These are phyloP conservation scores for Halyomorpha halys DNA, from an alignment of 1,140 invertebrate genomes.

Conservation along the genomic window DNA sequence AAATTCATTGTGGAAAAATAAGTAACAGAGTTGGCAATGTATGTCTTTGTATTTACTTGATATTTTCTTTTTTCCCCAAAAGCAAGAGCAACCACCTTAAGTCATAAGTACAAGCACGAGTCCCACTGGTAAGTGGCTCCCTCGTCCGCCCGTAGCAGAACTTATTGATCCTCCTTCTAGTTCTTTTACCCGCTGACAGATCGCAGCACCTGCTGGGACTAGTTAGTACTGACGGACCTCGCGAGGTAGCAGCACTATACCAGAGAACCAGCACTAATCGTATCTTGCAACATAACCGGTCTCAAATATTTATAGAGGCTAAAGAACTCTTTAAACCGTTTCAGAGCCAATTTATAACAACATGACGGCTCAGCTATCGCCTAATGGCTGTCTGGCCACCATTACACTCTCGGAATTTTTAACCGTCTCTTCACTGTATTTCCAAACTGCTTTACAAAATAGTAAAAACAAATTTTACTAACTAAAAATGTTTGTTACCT, in stretches of 20 bases:
- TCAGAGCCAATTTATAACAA: slow-evolving; percentile 7
- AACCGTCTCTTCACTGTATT: too few relatives aligned
- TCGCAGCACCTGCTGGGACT: neutral
- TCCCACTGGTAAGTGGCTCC: neutral
- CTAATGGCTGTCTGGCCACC: slow-evolving; percentile 5
- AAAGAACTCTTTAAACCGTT: slow-evolving; percentile 9
- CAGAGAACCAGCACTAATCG: too few relatives aligned
- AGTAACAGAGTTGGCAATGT: too few relatives aligned
- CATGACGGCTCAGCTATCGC: slow-evolving; percentile 2
- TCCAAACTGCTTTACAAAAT: too few relatives aligned
- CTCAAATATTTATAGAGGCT: slow-evolving; percentile 12
- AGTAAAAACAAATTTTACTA: too few relatives aligned
- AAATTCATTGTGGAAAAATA: too few relatives aligned
- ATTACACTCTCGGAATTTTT: neutral
- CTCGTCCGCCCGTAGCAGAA: neutral
- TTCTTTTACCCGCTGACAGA: neutral
- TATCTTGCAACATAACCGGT: slow-evolving; percentile 9
- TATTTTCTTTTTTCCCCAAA: too few relatives aligned
- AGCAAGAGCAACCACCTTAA: too few relatives aligned
- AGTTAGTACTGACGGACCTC: neutral
- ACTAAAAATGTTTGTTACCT: too few relatives aligned
- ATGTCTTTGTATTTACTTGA: too few relatives aligned
- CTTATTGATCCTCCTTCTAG: neutral
- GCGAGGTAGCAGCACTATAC: too few relatives aligned
- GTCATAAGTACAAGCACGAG: too few relatives aligned